Conservation (phyloP, 2,888 invertebrate genomes). For the Ormyrus nitidulus region DNA sequence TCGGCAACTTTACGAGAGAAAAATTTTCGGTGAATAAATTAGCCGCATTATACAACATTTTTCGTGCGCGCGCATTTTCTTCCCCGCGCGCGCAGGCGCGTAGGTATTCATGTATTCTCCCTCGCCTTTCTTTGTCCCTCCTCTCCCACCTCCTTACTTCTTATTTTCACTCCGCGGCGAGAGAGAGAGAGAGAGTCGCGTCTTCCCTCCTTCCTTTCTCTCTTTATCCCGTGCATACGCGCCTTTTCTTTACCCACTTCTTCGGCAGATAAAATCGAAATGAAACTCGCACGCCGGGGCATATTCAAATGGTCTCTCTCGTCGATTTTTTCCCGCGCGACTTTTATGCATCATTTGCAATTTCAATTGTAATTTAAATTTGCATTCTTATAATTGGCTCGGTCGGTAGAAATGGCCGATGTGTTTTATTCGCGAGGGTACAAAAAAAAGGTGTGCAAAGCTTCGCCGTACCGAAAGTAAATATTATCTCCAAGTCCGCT, state of each 20-base stretch:
- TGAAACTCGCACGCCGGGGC: conserved; percentile 31
- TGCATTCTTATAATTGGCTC: too few relatives aligned
- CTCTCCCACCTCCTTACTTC: conserved; percentile 20
- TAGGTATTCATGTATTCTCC: conserved; percentile 38
- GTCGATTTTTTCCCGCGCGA: not conserved
- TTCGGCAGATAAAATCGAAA: conserved; percentile 34
- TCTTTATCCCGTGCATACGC: not conserved
- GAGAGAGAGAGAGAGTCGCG: not conserved
- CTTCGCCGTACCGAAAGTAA: too few relatives aligned
- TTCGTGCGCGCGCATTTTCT: conserved; percentile 3
- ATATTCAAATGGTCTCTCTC: not conserved
- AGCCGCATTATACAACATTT: conserved; percentile 13
- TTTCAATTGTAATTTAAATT: too few relatives aligned
- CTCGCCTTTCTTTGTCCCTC: conserved; percentile 41
- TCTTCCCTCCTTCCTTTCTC: conserved; percentile 48
- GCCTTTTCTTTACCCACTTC: conserved; percentile 22
- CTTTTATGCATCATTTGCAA: not conserved
- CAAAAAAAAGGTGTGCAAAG: too few relatives aligned
- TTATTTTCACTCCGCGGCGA: conserved; percentile 31
- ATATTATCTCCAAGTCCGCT: too few relatives aligned
- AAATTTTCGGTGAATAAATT: conserved; percentile 41
- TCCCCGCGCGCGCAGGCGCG: not conserved
- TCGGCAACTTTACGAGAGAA: not conserved
- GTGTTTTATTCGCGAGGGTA: not conserved
- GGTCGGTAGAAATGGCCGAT: not conserved